Evolutionary conservation across 2,113 vertebrate species (phyloP), one percentile per base, ranked within the genome.

Genomic region (Ptilorrhoa leucosticta): DNA sequence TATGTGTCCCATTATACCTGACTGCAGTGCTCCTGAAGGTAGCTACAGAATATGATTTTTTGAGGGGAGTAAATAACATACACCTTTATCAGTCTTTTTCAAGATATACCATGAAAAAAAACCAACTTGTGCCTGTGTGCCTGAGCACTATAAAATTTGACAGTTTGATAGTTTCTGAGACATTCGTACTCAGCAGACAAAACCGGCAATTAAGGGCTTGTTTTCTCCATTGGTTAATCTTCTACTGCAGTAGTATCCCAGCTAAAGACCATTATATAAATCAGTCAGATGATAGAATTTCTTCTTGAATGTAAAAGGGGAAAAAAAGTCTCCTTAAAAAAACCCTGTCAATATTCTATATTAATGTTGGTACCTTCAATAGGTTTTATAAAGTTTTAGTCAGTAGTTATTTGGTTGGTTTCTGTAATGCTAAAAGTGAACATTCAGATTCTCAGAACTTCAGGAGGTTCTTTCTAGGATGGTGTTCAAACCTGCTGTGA

Each of bases 31-130:
- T 63, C 11, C 28, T 4, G 10, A 71, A 88, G 15, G 10, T 60
- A 48, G 8, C 2, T 4, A 10, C 0, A 87, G 21, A 73, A 54
- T 5, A 0, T 16, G 6, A 19, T 2, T 22, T 70, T 66, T 66
- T 19, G 3, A 15, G 3, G 22, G 13, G 14, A 7, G 1, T 39
- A 26, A 54, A 31, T 63, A 48, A 12, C 3, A 8, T 31, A 4
- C 7, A 39, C 2, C 5, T 48, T 47, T 45, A 15, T 27, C 21
- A 31, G 11, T 57, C 47, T 35, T 66, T 20, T 75, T 87, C 10
- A 68, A 70, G 17, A 39, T 73, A 47, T 1, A 8, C 13, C 12
- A 7, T 28, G 5, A 5, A 28, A 37, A 26, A 39, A 6, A 20
- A 6, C 20, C 31, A 20, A 42, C 24, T 57, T 57, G 16, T 57